These are phyloP conservation scores for Azorinus chamasolen DNA, from an alignment of 2,888 invertebrate species.

Conservation along the genomic window DNA sequence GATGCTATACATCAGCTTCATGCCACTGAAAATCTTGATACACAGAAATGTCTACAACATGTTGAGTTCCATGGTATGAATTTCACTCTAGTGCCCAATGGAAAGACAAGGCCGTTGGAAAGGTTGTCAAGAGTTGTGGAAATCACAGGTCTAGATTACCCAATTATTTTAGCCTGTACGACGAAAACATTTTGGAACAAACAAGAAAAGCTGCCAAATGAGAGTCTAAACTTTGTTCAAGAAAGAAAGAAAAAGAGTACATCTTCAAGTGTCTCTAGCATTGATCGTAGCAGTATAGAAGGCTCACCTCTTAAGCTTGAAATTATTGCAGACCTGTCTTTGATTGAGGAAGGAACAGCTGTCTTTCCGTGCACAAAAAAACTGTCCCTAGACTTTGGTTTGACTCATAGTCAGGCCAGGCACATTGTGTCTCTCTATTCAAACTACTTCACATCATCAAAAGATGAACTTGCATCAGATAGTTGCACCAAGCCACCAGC, in stretches of 20 bases:
- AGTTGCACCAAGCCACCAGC: constrained; percentile 32
- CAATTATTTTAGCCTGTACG: constrained; percentile 49
- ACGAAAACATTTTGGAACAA: constrained; percentile 48
- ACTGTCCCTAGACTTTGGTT: constrained; percentile 41
- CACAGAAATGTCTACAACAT: too few relatives aligned
- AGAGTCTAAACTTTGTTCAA: constrained; percentile 27
- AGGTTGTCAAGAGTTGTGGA: too few relatives aligned
- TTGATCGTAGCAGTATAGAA: constrained; percentile 45
- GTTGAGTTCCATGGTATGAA: too few relatives aligned
- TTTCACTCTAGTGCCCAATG: too few relatives aligned
- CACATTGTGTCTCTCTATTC: constrained; percentile 46
- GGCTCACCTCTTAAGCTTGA: constrained; percentile 75
- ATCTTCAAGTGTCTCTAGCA: constrained; percentile 28
- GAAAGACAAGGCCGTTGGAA: too few relatives aligned
- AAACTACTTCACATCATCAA: constrained; percentile 23
- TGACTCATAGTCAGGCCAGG: constrained; percentile 37
- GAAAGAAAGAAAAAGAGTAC: constrained; percentile 24
- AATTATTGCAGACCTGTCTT: constrained; percentile 70
- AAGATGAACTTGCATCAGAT: constrained; percentile 9
- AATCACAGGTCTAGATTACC: constrained; percentile 34
- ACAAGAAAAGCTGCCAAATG: constrained; percentile 26
- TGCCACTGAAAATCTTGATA: neutral
- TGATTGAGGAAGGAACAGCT: constrained; percentile 45
- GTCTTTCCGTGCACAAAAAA: neutral
- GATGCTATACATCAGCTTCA: constrained; percentile 5